Conservation (phyloP, 2,888 invertebrate genomes). For the Acanthosepion pharaonis region DNA sequence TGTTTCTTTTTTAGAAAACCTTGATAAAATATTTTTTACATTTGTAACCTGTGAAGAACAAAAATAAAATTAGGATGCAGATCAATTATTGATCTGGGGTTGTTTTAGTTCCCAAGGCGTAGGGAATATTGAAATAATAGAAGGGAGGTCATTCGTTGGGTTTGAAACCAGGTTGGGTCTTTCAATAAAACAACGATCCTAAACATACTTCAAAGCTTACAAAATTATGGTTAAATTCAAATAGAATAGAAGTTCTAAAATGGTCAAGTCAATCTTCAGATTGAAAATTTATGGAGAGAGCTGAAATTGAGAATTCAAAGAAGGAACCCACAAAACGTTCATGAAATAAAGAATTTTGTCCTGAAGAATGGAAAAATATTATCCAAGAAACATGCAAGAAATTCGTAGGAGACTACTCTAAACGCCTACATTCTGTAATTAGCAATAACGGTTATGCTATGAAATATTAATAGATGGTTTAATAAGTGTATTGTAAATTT, state of each 20-base stretch:
- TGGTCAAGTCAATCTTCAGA: not conserved
- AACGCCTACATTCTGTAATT: too few relatives aligned
- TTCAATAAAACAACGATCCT: not conserved
- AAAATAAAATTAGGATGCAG: not conserved
- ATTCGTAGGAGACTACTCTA: not conserved
- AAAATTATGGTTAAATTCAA: not conserved
- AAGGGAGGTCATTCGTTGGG: not conserved
- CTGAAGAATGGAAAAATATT: not conserved
- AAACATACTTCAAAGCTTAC: not conserved
- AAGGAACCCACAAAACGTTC: not conserved
- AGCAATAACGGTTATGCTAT: too few relatives aligned
- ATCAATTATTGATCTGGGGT: not conserved
- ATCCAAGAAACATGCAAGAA: not conserved
- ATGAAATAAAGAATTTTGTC: not conserved
- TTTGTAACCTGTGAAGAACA: not conserved
- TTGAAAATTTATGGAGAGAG: not conserved
- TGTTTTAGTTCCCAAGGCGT: not conserved
- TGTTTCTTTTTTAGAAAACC: too few relatives aligned
- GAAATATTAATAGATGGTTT: too few relatives aligned
- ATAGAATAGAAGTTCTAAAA: too few relatives aligned
- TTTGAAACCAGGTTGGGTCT: not conserved
- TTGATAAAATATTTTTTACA: too few relatives aligned
- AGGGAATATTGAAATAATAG: not conserved
- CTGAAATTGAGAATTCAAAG: not conserved
- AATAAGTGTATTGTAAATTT: too few relatives aligned